Base-by-base conservation (phyloP, 2,113 vertebrate species). In the Macquaria australasica region DNA sequence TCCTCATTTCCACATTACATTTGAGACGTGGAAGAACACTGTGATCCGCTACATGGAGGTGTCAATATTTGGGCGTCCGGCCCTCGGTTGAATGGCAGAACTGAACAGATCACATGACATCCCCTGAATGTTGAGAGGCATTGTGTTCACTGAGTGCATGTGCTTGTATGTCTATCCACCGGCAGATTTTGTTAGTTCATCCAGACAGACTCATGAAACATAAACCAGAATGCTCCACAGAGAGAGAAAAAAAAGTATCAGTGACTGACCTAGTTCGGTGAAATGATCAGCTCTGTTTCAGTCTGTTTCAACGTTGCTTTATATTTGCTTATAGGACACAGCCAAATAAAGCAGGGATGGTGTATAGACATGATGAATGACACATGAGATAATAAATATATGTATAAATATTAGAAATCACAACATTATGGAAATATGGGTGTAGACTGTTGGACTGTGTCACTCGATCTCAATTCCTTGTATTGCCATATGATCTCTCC, bases 51-150 rank as follows among this genome's bases (percentile, higher is more conserved):
- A 56, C 69, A 78, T 4, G 28, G 8, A 71, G 31, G 25, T 87
- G 87, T 90, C 86, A 82, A 68, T 94, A 87, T 89, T 53, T 81
- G 68, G 58, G 12, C 70, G 77, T 91, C 62, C 15, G 31, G 43
- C 16, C 41, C 58, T 75, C 6, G 14, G 59, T 37, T 4, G 60
- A 82, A 53, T 77, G 83, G 58, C 73, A 72, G 77, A 78, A 67
- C 51, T 18, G 43, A 89, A 77, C 2, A 77, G 45, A 81, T 85
- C 62, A 21, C 58, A 80, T 68, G 66, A 79, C 63, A 81, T 78
- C 18, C 20, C 63, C 48, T 48, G 62, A 66, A 78, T 69, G 25
- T 56, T 75, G 51, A 71, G 34, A 73, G 34, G 28, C 68, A 60
- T 34, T 55, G 25, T 41, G 37, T 82, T 76, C 77, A 50, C 77